Evolutionary conservation across 2,797 vertebrate species (phyloP).

Genomic region (Coluber constrictor): DNA sequence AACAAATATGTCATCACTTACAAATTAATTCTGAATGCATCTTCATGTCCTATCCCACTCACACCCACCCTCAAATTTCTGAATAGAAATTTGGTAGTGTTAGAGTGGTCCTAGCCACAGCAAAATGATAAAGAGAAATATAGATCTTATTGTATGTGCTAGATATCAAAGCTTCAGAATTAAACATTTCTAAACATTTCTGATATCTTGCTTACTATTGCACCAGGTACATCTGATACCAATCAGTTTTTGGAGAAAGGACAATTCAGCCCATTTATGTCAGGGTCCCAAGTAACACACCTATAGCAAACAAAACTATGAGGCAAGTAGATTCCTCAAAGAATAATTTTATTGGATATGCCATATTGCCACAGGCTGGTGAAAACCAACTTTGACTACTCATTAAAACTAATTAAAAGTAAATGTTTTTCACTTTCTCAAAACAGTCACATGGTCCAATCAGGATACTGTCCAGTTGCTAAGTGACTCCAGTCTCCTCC

Average conservation of each 20-base stretch:
- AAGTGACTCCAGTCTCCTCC: no score
- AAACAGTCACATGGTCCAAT: no score
- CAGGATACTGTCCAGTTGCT: no score
- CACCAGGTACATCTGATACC: neutral
- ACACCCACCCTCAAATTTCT: neutral
- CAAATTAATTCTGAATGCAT: neutral
- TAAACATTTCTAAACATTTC: neutral
- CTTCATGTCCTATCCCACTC: neutral
- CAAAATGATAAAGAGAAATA: neutral
- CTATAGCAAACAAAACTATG: no score
- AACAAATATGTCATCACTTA: neutral
- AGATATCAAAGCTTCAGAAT: neutral
- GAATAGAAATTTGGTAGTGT: neutral
- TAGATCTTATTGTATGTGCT: neutral
- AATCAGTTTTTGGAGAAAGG: neutral
- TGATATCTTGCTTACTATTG: neutral
- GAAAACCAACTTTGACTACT: no score
- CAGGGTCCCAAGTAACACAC: no score
- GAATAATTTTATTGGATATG: no score
- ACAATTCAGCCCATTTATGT: neutral
- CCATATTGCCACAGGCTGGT: no score
- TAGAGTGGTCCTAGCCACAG: neutral
- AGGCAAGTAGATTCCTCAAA: no score
- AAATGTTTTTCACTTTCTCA: no score
- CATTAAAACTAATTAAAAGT: no score